Percentiles rank a stretch among this genome's conserved stretches.
Conservation (phyloP, 2,888 invertebrate genomes). For the Lacanobia wlatinum region DNA sequence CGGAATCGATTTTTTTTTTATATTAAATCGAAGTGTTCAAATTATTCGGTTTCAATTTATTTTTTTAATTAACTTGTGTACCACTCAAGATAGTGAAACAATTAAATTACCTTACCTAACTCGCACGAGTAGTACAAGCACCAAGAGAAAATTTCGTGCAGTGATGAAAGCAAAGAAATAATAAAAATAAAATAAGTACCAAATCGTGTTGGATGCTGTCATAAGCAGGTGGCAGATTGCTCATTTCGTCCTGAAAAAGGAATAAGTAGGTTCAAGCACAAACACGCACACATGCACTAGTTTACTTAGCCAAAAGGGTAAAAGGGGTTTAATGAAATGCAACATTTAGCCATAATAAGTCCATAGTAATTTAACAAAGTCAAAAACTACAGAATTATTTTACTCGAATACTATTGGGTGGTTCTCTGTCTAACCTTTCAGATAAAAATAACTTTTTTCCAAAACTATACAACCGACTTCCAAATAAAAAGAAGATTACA, state of each 20-base stretch:
- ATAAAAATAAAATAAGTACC: conserved; percentile 89
- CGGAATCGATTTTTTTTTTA: too few relatives aligned
- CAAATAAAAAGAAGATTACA: too few relatives aligned
- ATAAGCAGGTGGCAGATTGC: conserved; percentile 92
- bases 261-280: conserved; percentile 60
- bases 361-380: background rate
- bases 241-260: conserved; percentile 91
- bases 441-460: too few relatives aligned
- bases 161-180: conserved; percentile 32
- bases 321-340: conserved; percentile 19
- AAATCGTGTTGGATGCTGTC: conserved; percentile 94
- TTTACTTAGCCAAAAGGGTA: conserved; percentile 13
- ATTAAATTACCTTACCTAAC: too few relatives aligned
- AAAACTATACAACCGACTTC: too few relatives aligned
- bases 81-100: too few relatives aligned
- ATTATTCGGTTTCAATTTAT: too few relatives aligned
- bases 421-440: background rate
- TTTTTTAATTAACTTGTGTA: too few relatives aligned
- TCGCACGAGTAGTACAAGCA: too few relatives aligned
- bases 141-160: background rate
- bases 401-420: background rate
- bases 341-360: conserved; percentile 26
- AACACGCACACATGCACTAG: conserved; percentile 52
- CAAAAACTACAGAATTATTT: background rate
- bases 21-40: too few relatives aligned